A percentile compares a stretch with the other conserved stretches of the same genome.
Evolutionary conservation across 1,140 invertebrate genomes (phyloP).

Genomic region (Leguminivora glycinivorella): DNA sequence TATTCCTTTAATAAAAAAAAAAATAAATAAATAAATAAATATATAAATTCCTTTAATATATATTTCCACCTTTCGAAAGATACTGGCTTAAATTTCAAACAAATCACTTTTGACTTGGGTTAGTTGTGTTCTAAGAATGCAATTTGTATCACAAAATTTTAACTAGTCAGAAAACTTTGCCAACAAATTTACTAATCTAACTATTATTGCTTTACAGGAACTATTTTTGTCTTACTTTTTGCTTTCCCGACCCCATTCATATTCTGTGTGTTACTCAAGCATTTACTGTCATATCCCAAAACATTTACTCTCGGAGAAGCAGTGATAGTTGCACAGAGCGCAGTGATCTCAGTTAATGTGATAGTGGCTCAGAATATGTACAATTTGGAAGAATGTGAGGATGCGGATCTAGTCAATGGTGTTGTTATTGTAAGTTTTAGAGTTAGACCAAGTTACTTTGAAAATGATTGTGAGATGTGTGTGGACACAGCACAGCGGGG

Average conservation of each 20-base stretch:
- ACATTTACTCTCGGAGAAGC: constrained; percentile 71
- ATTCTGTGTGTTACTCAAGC: constrained; percentile 47
- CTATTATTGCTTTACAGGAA: constrained; percentile 48
- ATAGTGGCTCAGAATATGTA: constrained; percentile 34
- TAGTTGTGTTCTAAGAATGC: too few species aligned
- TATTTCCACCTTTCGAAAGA: too few species aligned
- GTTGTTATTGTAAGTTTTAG: constrained; percentile 60
- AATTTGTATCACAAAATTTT: too few species aligned
- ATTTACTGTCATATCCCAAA: constrained; percentile 47
- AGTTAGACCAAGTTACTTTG: too few species aligned
- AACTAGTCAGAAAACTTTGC: too few species aligned
- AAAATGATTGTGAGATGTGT: too few species aligned
- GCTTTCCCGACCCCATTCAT: constrained; percentile 41
- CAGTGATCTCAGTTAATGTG: constrained; percentile 44
- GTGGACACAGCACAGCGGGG: too few species aligned
- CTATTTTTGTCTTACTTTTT: constrained; percentile 45
- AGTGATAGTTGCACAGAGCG: constrained; percentile 53
- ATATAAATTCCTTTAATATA: too few species aligned
- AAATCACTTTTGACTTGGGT: too few species aligned
- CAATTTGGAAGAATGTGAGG: constrained; percentile 38
- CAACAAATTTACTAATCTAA: not conserved
- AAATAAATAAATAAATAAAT: too few species aligned
- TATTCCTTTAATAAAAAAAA: too few species aligned
- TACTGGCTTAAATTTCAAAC: too few species aligned
- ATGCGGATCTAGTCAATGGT: constrained; percentile 51